Conservation (phyloP, 2,888 invertebrate species). For the Allophyes oxyacanthae region DNA sequence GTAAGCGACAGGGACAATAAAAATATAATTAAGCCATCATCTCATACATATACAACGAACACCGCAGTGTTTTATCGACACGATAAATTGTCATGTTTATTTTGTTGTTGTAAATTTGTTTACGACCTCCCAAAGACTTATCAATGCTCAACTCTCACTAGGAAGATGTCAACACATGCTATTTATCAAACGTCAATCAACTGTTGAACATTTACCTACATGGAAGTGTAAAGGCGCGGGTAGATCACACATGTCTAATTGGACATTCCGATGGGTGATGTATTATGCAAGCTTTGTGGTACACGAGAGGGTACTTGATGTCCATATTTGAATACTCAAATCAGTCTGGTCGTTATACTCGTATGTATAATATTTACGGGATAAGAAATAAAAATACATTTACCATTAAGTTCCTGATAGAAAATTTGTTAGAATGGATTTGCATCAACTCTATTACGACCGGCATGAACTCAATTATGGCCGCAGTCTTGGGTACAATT, state of each 20-base stretch:
- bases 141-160: conserved; percentile 71
- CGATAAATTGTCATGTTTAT: conserved; percentile 60
- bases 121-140: conserved; percentile 74
- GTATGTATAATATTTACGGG: not conserved
- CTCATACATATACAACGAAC: conserved; percentile 20
- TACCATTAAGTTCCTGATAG: not conserved
- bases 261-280: conserved; percentile 33
- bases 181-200: conserved; percentile 80
- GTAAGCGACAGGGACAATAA: conserved; percentile 32
- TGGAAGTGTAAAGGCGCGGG: conserved; percentile 56
- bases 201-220: conserved; percentile 59
- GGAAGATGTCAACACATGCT: conserved; percentile 76
- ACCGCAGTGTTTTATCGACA: conserved; percentile 46
- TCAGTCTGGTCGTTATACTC: conserved; percentile 23
- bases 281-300: conserved; percentile 42
- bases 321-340: conserved; percentile 51
- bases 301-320: conserved; percentile 41
- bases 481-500: too few relatives aligned
- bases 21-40: conserved; percentile 36
- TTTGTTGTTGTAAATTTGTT: conserved; percentile 65
- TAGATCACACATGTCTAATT: conserved; percentile 48
- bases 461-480: too few relatives aligned
- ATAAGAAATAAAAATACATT: not conserved
- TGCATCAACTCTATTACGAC: too few relatives aligned
- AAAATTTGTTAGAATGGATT: not conserved